phyloP scores from a whole-genome alignment of 2,888 invertebrate genomes.

The Drepanosiphum platanoidis region DNA sequence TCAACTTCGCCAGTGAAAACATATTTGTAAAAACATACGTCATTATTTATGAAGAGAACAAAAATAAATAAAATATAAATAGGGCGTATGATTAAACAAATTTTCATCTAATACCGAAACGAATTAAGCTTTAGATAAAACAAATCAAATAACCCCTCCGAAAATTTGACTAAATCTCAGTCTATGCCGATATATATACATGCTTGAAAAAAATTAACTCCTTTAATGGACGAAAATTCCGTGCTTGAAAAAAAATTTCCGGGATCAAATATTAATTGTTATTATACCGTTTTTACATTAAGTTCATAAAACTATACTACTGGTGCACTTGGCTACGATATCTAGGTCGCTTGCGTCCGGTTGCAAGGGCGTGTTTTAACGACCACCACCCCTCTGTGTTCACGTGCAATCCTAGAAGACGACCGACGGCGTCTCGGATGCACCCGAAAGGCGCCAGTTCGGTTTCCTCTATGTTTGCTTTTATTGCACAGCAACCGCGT shows the following conservation, averaged over 20 bases:
- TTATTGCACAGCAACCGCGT: slow-evolving; percentile 26
- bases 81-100: too few relatives aligned
- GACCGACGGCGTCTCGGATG: slow-evolving; percentile 7
- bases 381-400: neutral
- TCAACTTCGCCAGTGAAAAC: too few relatives aligned
- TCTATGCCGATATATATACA: too few relatives aligned
- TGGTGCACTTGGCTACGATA: neutral
- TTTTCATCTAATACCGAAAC: too few relatives aligned
- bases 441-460: slow-evolving; percentile 49
- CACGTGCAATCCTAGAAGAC: slow-evolving; percentile 15
- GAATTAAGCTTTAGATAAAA: too few relatives aligned
- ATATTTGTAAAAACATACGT: too few relatives aligned
- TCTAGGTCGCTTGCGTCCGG: slow-evolving; percentile 23
- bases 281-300: neutral
- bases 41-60: too few relatives aligned
- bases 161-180: too few relatives aligned
- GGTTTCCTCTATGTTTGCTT: slow-evolving; percentile 45
- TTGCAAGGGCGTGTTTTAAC: slow-evolving; percentile 41
- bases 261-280: neutral
- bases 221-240: too few relatives aligned
- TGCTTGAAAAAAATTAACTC: too few relatives aligned
- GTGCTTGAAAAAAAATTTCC: neutral
- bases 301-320: neutral
- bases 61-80: too few relatives aligned
- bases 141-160: too few relatives aligned